Evolutionary conservation across 2,113 vertebrate genomes (phyloP), one percentile per base, ranked within the genome.

Genomic region (Trematocara unimaculatum): DNA sequence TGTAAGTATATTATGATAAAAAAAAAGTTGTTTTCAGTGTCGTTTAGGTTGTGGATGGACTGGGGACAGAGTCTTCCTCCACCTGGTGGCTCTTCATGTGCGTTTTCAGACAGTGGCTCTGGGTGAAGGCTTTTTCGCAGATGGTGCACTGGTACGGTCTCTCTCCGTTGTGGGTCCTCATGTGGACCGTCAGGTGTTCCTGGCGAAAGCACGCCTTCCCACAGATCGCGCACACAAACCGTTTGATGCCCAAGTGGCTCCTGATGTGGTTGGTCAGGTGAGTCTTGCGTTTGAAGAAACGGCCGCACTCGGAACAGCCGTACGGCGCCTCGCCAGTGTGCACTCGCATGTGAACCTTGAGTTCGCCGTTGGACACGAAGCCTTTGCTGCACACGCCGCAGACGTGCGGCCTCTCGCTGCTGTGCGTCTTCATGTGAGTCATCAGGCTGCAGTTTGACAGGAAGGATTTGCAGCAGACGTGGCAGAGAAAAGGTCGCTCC

Each of bases 81-180:
- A 5, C 4, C 11, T 31, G 35, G 81, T 93, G 91, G 1, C 64
- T 88, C 84, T 81, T 94, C 89, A 93, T 87, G 89, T 93, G 93
- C 0, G 90, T 91, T 18, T 92, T 94, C 82, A 94, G 87, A 33
- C 91, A 93, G 87, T 94, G 93, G 33, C 88, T 84, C 84, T 93
- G 91, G 6, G 91, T 94, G 40, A 93, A 94, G 18, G 93, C 80
- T 4, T 70, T 88, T 7, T 86, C 85, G 2, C 93, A 94, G 17
- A 88, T 0, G 3, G 26, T 10, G 33, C 93, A 94, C 2, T 81
- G 29, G 87, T 91, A 93, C 1, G 91, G 93, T 29, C 84, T 55
- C 54, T 93, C 90, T 2, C 93, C 91, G 0, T 87, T 93, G 89
- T 94, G 93, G 6, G 89, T 91, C 77, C 91, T 89, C 93, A 94